Conservation (phyloP, 30 jellyfish, hydroid and myxozoan genomes). For the Catostylus mosaicus region DNA sequence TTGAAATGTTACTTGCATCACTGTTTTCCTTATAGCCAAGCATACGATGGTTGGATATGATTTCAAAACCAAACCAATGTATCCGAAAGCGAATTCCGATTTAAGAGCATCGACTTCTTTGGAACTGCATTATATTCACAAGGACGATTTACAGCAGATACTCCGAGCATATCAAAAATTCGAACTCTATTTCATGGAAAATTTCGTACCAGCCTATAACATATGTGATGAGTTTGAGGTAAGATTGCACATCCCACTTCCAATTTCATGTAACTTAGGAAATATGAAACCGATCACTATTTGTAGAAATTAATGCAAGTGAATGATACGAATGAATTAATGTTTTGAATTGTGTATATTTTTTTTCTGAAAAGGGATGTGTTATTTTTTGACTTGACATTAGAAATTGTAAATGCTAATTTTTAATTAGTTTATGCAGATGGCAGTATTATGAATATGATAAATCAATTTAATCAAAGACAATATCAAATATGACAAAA, state of each 20-base stretch:
- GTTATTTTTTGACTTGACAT: too few relatives aligned
- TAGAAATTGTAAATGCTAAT: too few relatives aligned
- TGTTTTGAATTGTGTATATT: too few relatives aligned
- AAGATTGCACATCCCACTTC: not conserved
- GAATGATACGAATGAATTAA: too few relatives aligned
- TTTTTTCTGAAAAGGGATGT: too few relatives aligned
- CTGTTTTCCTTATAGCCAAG: conserved; percentile 46
- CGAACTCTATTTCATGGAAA: conserved; percentile 55
- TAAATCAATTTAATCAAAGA: too few relatives aligned
- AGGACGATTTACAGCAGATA: conserved; percentile 69
- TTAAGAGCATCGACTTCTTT: conserved; percentile 72
- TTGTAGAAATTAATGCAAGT: too few relatives aligned
- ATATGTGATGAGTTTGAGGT: conserved; percentile 89
- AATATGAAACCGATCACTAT: too few relatives aligned
- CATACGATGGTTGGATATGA: conserved; percentile 83
- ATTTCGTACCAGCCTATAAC: conserved; percentile 53
- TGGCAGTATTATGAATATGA: too few relatives aligned
- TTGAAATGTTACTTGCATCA: not conserved
- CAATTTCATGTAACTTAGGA: too few relatives aligned
- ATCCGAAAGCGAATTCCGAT: conserved; percentile 84
- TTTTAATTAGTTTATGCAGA: too few relatives aligned
- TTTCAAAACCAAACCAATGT: conserved; percentile 55
- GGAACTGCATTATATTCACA: conserved; percentile 78
- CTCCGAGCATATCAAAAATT: conserved; percentile 78
- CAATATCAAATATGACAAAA: too few relatives aligned